These are phyloP conservation scores for Murina feae DNA, from an alignment of 2,113 vertebrate genomes.

Conservation along the genomic window DNA sequence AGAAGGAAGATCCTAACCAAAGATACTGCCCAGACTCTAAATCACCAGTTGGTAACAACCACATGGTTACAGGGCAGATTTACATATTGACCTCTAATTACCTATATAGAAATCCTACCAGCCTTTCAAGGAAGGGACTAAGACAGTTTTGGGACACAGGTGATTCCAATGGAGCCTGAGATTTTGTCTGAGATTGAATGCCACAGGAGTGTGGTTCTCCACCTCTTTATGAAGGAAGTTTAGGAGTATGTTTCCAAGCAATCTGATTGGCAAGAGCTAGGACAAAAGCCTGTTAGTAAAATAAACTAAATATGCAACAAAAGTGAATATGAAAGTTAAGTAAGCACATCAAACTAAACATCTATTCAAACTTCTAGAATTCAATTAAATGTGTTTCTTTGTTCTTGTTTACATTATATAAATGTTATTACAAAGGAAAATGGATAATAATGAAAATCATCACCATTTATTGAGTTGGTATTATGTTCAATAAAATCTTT, in stretches of 20 bases:
- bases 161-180: background rate
- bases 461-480: background rate
- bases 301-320: background rate
- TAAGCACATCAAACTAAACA: background rate
- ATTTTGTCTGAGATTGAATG: background rate
- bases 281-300: background rate
- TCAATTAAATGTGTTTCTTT: background rate
- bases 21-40: background rate
- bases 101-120: background rate
- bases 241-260: background rate
- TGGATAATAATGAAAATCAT: background rate
- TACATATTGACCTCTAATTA: background rate
- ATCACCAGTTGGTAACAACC: background rate
- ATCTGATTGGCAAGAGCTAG: background rate
- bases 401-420: background rate
- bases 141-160: background rate
- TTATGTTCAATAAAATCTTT: background rate
- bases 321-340: background rate
- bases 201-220: background rate
- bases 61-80: background rate
- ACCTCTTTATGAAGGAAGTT: background rate
- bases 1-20: background rate
- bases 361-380: background rate
- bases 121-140: background rate
- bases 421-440: background rate